phyloP scores from a whole-genome alignment of 2,113 vertebrate genomes.

The Sceloporus tristichus region DNA sequence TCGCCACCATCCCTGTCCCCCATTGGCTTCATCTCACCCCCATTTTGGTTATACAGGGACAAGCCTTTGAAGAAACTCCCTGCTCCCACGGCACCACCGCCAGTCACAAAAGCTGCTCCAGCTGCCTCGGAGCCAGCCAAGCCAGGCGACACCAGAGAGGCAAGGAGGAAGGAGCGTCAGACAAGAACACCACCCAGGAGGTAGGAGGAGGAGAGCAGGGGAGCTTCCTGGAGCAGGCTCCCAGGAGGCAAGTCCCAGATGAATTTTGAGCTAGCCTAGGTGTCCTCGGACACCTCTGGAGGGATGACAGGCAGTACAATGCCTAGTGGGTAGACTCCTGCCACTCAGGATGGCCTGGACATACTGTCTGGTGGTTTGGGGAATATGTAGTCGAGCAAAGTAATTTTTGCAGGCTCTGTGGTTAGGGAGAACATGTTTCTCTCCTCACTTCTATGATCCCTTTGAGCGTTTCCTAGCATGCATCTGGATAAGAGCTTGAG shows the following conservation, averaged over 20 bases:
- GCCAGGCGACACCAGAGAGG: slow-evolving; percentile 84
- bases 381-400: not conserved
- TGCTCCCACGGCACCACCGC: slow-evolving; percentile 80
- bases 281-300: not conserved
- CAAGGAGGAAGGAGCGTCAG: slow-evolving; percentile 88
- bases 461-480: no score
- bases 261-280: not conserved
- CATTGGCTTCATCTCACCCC: not conserved
- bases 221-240: not conserved
- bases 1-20: not conserved
- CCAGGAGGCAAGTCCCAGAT: no score
- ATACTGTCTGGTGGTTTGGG: not conserved
- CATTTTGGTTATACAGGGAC: slow-evolving; percentile 75
- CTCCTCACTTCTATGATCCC: no score
- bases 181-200: slow-evolving; percentile 86
- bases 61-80: slow-evolving; percentile 88
- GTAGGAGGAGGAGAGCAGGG: slow-evolving; percentile 72
- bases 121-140: slow-evolving; percentile 81
- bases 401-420: no score
- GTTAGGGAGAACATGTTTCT: no score
- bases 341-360: not conserved
- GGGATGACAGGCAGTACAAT: not conserved
- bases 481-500: no score
- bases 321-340: not conserved
- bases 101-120: slow-evolving; percentile 77